Percentiles rank a stretch among this genome's conserved stretches.
phyloP scores from a whole-genome alignment of 2,888 invertebrate species.

The Lamellibrachia columna region DNA sequence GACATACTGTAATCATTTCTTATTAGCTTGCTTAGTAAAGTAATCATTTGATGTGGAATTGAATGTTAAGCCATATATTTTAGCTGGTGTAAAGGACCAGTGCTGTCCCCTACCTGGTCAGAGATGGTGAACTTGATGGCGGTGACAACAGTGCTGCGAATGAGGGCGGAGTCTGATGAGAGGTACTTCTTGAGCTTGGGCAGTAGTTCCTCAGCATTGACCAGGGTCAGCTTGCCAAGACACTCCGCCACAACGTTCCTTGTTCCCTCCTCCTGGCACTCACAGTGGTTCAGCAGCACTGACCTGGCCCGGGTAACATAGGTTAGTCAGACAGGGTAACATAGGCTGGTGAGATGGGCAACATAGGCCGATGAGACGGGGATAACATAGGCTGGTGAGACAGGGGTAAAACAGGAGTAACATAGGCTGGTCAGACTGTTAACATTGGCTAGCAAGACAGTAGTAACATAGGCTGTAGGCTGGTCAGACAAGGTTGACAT shows the following conservation, averaged over 20 bases:
- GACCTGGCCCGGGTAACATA: constrained; percentile 67
- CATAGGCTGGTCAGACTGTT: neutral
- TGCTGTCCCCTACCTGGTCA: constrained; percentile 77
- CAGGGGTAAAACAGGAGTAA: neutral
- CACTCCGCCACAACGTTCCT: constrained; percentile 99
- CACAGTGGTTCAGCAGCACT: constrained; percentile 92
- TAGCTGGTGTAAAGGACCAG: neutral
- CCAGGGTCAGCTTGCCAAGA: constrained; percentile 91
- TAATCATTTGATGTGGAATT: no score
- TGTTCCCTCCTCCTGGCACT: constrained; percentile 97
- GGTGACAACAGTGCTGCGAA: constrained; percentile 95
- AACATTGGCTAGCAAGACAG: neutral
- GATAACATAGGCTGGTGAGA: neutral
- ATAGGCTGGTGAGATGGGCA: neutral
- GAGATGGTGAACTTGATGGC: constrained; percentile 99
- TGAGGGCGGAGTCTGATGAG: constrained; percentile 65
- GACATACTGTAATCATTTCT: neutral
- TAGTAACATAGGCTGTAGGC: no score
- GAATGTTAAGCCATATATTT: neutral
- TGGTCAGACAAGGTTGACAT: neutral
- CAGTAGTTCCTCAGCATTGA: constrained; percentile 87
- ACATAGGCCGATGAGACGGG: neutral
- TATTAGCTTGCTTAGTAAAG: no score
- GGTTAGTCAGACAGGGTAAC: neutral
- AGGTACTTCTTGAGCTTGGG: constrained; percentile 75